Evolutionary conservation across 2,797 vertebrate species (phyloP).

Genomic region (Bradypus variegatus): DNA sequence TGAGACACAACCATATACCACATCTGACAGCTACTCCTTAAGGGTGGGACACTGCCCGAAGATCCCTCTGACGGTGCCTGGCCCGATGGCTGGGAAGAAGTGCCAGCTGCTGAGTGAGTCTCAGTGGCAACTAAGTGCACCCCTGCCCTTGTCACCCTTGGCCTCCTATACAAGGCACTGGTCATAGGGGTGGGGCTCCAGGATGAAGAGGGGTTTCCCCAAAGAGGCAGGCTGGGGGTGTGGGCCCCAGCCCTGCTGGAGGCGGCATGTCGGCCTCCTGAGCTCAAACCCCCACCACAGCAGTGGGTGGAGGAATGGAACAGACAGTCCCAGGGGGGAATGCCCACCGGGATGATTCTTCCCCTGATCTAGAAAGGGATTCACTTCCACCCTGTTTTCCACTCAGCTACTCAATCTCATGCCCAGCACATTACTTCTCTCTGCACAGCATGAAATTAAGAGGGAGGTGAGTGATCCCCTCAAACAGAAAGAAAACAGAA

Average conservation of each 20-base stretch:
- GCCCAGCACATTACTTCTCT: neutral
- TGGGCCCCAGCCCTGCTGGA: too few species aligned
- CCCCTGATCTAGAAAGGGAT: neutral
- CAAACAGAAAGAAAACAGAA: too few species aligned
- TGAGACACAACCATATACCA: too few species aligned
- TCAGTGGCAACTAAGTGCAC: neutral
- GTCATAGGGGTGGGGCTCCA: neutral
- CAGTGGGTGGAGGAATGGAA: neutral
- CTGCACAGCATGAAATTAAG: neutral
- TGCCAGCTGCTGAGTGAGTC: neutral
- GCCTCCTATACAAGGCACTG: neutral
- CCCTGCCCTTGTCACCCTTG: neutral
- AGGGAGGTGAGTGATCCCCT: neutral
- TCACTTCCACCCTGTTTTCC: neutral
- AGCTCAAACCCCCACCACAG: neutral
- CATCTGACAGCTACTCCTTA: neutral
- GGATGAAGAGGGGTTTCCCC: neutral
- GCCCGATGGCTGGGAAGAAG: neutral
- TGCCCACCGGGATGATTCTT: neutral
- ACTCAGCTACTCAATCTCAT: neutral
- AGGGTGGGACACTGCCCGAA: neutral
- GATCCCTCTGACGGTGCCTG: neutral
- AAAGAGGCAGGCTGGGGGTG: neutral
- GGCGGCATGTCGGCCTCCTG: neutral
- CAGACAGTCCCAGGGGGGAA: neutral